Conservation (phyloP, 2,797 vertebrate species). For the Peromyscus attwateri region DNA sequence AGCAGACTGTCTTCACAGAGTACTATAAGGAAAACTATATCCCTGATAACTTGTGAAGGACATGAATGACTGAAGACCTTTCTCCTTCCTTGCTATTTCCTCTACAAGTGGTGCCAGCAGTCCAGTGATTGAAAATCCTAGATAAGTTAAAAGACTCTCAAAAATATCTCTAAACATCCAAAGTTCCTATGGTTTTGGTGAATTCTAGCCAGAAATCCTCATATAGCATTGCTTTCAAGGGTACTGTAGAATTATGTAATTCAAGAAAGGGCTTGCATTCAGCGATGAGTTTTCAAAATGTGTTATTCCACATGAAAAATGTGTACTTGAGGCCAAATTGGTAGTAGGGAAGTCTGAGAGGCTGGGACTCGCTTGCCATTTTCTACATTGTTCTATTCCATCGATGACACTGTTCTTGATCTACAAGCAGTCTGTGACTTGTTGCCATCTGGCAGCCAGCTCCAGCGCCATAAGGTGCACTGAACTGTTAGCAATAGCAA, state of each 20-base stretch:
- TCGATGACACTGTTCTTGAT: conserved; percentile 60
- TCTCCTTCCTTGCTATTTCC: neutral
- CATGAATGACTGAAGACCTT: neutral
- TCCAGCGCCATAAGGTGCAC: conserved; percentile 70
- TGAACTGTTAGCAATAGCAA: conserved; percentile 70
- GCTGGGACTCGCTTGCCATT: neutral
- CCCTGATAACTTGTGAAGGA: conserved; percentile 42
- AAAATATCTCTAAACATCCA: conserved; percentile 22
- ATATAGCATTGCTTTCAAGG: neutral
- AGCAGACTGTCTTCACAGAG: neutral
- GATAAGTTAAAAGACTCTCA: conserved; percentile 39
- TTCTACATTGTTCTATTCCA: conserved; percentile 1
- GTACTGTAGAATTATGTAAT: conserved; percentile 8
- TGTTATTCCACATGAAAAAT: conserved; percentile 21
- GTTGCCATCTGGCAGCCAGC: conserved; percentile 60
- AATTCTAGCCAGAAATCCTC: conserved; percentile 41
- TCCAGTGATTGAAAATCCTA: neutral
- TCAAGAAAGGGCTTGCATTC: conserved; percentile 35
- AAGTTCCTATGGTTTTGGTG: conserved; percentile 53
- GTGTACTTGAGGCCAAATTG: neutral
- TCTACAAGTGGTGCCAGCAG: neutral
- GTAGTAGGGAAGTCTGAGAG: neutral
- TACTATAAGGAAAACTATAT: conserved; percentile 24
- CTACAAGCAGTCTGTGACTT: conserved; percentile 32
- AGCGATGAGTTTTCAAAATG: conserved; percentile 17